Conservation (phyloP, 2,888 invertebrate genomes). For the Trichopoda pennipes region DNA sequence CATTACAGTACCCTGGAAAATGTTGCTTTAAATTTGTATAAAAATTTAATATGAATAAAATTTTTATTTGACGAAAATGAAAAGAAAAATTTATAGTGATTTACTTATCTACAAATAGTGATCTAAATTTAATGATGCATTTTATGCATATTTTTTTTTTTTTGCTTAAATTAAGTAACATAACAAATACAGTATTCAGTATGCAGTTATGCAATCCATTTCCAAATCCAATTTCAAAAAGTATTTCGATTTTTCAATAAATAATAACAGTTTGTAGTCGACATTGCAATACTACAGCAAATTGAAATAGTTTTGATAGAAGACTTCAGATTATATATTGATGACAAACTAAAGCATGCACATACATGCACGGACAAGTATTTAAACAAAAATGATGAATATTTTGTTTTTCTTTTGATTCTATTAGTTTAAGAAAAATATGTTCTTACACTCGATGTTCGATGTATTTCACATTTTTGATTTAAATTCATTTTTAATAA, state of each 20-base stretch:
- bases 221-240: slow-evolving; percentile 69
- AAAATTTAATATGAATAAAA: slow-evolving; percentile 30
- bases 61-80: slow-evolving; percentile 12
- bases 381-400: background rate
- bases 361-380: background rate
- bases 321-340: background rate
- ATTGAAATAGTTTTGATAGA: slow-evolving; percentile 5
- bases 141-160: slow-evolving; percentile 62
- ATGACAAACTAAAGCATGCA: slow-evolving; percentile 17
- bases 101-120: slow-evolving; percentile 59
- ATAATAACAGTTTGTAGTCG: slow-evolving; percentile 7
- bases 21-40: slow-evolving; percentile 22
- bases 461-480: slow-evolving; percentile 41
- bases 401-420: slow-evolving; percentile 52
- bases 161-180: slow-evolving; percentile 34
- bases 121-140: slow-evolving; percentile 68
- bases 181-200: slow-evolving; percentile 48
- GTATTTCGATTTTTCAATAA: slow-evolving; percentile 23
- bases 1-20: slow-evolving; percentile 58
- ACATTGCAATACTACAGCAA: slow-evolving; percentile 7
- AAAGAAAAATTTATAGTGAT: slow-evolving; percentile 68
- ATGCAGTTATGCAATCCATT: slow-evolving; percentile 73
- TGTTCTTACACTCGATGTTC: slow-evolving; percentile 9
- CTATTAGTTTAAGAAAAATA: slow-evolving; percentile 20
- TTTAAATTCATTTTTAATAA: slow-evolving; percentile 51